These are phyloP conservation scores for Fringilla coelebs DNA, from an alignment of 2,797 vertebrate genomes.

Conservation along the genomic window DNA sequence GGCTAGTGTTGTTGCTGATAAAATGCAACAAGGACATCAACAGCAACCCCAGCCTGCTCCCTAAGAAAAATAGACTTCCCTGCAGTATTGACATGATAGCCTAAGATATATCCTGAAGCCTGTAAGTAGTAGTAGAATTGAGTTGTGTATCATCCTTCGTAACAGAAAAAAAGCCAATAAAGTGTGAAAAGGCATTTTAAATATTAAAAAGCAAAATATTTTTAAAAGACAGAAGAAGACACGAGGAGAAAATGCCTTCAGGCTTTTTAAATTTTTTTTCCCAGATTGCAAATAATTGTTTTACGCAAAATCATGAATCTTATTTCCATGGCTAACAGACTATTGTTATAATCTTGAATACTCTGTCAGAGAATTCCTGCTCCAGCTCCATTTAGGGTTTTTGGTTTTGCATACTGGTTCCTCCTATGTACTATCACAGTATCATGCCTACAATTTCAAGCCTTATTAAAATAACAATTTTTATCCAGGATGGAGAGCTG, in stretches of 20 bases:
- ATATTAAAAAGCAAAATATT: slow-evolving; percentile 35
- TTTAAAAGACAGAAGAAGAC: neutral
- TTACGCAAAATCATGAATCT: neutral
- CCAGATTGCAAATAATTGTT: neutral
- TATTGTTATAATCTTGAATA: slow-evolving; percentile 24
- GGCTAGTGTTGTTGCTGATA: neutral
- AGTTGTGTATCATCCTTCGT: neutral
- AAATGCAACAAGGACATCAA: neutral
- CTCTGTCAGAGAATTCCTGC: neutral
- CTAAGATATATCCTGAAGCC: neutral
- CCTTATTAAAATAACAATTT: slow-evolving; percentile 62
- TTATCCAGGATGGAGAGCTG: neutral
- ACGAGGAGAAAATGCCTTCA: neutral
- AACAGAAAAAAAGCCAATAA: neutral
- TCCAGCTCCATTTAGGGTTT: slow-evolving; percentile 21
- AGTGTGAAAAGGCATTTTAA: slow-evolving; percentile 14
- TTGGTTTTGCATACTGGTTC: slow-evolving; percentile 38
- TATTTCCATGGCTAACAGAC: slow-evolving; percentile 7
- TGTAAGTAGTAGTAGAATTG: neutral
- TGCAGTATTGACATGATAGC: neutral
- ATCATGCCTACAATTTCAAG: slow-evolving; percentile 14
- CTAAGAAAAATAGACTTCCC: neutral
- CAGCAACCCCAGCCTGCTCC: neutral
- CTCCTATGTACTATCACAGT: slow-evolving; percentile 1
- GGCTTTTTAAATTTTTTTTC: neutral